Evolutionary conservation across 2,113 vertebrate genomes (phyloP).

Genomic region (Dolichotis patagonum): DNA sequence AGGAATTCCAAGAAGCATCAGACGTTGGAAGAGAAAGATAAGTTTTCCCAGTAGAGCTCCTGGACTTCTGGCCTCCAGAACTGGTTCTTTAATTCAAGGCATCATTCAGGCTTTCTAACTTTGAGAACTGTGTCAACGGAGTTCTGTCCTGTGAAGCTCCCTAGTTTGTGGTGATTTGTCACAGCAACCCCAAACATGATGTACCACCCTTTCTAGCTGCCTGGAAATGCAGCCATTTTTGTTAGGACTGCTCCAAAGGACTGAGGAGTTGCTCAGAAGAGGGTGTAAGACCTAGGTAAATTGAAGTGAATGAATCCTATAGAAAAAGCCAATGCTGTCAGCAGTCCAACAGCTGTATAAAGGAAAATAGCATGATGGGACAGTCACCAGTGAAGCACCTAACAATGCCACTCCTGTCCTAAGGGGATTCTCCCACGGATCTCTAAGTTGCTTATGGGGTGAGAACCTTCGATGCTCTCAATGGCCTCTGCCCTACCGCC

Average conservation of each 20-base stretch:
- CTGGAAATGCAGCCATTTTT: background rate
- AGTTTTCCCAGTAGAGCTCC: background rate
- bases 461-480: conserved; percentile 66
- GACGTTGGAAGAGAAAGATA: background rate
- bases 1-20: too few relatives aligned
- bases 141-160: background rate
- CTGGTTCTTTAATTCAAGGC: background rate
- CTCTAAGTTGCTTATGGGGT: conserved; percentile 58
- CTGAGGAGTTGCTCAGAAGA: background rate
- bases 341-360: background rate
- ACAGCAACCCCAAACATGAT: background rate
- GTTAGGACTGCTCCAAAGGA: background rate
- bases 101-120: background rate
- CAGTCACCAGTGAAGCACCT: conserved; percentile 39
- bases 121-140: background rate
- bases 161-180: background rate
- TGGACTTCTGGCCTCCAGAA: background rate
- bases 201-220: background rate
- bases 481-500: background rate
- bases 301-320: conserved; percentile 19
- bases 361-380: conserved; percentile 32
- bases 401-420: conserved; percentile 68
- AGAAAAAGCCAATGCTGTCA: conserved; percentile 23
- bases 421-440: conserved; percentile 72
- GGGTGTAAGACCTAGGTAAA: conserved; percentile 30